These are phyloP conservation scores for Heptranchias perlo DNA, from an alignment of 2,113 vertebrate species.

Conservation along the genomic window DNA sequence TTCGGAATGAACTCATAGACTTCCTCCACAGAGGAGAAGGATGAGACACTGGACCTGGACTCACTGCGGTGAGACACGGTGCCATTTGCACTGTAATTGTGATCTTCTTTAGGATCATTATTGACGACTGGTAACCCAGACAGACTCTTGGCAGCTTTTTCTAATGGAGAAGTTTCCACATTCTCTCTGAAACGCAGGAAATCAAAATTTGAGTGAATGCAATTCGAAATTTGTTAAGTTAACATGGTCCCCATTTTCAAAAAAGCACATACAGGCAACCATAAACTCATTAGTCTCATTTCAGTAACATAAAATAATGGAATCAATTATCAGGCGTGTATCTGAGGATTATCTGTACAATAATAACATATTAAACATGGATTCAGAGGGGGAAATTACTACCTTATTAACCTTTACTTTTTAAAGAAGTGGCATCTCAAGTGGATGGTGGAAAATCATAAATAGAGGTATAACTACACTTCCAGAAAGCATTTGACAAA, in stretches of 20 bases:
- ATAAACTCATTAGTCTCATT: background rate
- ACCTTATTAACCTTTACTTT: too few species aligned
- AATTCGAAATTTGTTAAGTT: background rate
- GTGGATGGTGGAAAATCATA: background rate
- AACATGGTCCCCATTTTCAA: background rate
- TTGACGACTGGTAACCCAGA: slow-evolving; percentile 58
- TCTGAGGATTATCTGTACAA: background rate
- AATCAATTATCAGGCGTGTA: background rate
- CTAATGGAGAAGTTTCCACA: background rate
- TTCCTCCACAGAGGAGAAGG: slow-evolving; percentile 77
- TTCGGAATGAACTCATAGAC: slow-evolving; percentile 70
- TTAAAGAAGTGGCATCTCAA: background rate
- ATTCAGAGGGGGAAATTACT: too few species aligned
- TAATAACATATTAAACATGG: background rate
- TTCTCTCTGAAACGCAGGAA: background rate
- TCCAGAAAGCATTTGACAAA: background rate
- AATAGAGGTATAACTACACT: background rate
- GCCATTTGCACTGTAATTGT: slow-evolving; percentile 84
- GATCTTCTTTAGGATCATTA: slow-evolving; percentile 88
- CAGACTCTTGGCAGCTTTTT: slow-evolving; percentile 16
- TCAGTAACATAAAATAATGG: too few species aligned
- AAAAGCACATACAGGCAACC: background rate
- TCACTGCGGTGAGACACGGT: slow-evolving; percentile 76
- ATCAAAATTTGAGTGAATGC: background rate
- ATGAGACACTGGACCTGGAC: slow-evolving; percentile 68